Evolutionary conservation across 2,113 vertebrate genomes (phyloP).

Genomic region (Ginglymostoma cirratum): DNA sequence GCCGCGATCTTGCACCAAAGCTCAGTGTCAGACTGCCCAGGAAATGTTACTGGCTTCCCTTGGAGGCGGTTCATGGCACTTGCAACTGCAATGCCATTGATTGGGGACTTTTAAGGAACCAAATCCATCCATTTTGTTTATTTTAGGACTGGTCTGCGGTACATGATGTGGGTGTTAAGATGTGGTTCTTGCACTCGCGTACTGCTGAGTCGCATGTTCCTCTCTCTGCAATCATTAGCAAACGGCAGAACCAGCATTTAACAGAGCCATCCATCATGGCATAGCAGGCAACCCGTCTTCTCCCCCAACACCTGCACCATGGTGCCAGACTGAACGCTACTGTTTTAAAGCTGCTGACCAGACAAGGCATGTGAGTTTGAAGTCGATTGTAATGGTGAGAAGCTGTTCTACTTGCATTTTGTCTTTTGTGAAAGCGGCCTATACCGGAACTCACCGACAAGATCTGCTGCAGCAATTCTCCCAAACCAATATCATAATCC

Average conservation of each 20-base stretch:
- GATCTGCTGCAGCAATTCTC: slow-evolving; percentile 72
- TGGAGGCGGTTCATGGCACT: background rate
- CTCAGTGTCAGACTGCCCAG: background rate
- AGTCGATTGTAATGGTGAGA: background rate
- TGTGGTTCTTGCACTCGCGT: background rate
- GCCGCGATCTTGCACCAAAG: background rate
- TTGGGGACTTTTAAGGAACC: background rate
- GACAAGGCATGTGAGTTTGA: background rate
- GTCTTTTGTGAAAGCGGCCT: slow-evolving; percentile 58
- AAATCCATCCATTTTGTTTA: background rate
- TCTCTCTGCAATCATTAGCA: background rate
- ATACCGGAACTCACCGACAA: slow-evolving; percentile 63
- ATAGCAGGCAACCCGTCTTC: background rate
- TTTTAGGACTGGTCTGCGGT: background rate
- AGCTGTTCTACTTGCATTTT: slow-evolving; percentile 41
- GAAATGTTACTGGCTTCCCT: background rate
- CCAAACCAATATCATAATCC: slow-evolving; percentile 68
- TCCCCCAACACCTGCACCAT: background rate
- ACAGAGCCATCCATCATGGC: background rate
- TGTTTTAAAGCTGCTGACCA: slow-evolving; percentile 1
- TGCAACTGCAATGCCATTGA: background rate
- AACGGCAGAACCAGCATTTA: background rate
- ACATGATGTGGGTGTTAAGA: background rate
- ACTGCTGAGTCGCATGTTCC: too few relatives aligned
- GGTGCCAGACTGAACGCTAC: too few relatives aligned